Conservation (phyloP, 2,113 vertebrate species). For the Zosterops lateralis region DNA sequence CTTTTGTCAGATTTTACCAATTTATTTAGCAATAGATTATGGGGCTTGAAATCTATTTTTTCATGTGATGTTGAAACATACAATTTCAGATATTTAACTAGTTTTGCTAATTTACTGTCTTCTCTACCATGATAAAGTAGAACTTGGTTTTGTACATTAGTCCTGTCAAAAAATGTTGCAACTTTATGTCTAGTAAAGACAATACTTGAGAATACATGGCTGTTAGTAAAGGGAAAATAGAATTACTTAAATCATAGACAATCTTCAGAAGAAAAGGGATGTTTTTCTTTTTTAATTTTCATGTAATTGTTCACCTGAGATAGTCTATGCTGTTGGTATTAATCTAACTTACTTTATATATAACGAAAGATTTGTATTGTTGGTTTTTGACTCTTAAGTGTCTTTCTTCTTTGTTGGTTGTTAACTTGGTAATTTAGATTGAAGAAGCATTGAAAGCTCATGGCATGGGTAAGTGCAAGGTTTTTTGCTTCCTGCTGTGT, state of each 20-base stretch:
- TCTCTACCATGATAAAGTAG: neutral
- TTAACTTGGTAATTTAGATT: conserved; percentile 5
- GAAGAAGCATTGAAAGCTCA: conserved; percentile 56
- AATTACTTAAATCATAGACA: neutral
- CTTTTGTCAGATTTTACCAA: neutral
- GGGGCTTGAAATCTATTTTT: neutral
- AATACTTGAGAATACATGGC: neutral
- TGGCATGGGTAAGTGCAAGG: conserved; percentile 32
- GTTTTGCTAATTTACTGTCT: neutral
- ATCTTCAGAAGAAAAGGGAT: neutral
- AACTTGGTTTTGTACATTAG: neutral
- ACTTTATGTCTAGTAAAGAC: neutral
- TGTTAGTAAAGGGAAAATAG: neutral
- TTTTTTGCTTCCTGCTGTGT: neutral
- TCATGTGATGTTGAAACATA: neutral
- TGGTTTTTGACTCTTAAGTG: neutral
- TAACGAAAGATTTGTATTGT: neutral
- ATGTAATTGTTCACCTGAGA: neutral
- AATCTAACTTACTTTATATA: neutral
- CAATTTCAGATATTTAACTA: neutral
- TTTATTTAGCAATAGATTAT: neutral
- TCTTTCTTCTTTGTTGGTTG: neutral
- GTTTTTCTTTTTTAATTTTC: neutral
- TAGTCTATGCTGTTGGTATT: neutral
- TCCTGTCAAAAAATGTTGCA: neutral